Percentiles rank a stretch among this genome's conserved stretches.
Evolutionary conservation across 2,113 vertebrate species (phyloP).

Genomic region (Campylorhamphus procurvoides): DNA sequence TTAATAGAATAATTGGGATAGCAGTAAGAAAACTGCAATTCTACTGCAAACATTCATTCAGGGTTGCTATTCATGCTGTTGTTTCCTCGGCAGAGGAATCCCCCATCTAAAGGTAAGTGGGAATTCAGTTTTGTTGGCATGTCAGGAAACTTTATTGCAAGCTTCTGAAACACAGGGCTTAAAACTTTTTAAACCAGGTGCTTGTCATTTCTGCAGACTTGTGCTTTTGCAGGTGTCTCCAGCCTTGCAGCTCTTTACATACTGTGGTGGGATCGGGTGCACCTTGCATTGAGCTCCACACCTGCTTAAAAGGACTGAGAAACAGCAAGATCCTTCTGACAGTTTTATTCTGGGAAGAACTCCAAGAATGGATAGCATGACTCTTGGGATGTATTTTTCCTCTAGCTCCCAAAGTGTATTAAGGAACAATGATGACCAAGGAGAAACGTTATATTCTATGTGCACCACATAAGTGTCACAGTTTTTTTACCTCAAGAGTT

Average conservation of each 20-base stretch:
- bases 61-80: fast-evolving
- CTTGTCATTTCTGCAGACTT: not conserved
- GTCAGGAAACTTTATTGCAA: not conserved
- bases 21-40: not conserved
- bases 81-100: not conserved
- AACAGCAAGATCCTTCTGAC: not conserved
- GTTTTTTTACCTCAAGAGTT: not conserved
- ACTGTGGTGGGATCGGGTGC: not conserved
- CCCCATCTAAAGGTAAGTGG: not conserved
- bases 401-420: not conserved
- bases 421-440: constrained; percentile 14
- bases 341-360: constrained; percentile 23
- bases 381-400: constrained; percentile 11
- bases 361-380: not conserved
- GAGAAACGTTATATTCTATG: not conserved
- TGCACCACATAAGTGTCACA: not conserved
- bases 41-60: not conserved
- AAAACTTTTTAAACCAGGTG: not conserved
- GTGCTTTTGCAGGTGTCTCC: not conserved
- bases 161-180: not conserved
- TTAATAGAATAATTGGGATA: not conserved
- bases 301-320: constrained; percentile 2
- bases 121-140: not conserved
- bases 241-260: not conserved
- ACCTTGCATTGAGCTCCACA: not conserved